Evolutionary conservation across 2,888 invertebrate species (phyloP), one percentile per base, ranked within the genome.

Genomic region (Hydropsyche betteni): DNA sequence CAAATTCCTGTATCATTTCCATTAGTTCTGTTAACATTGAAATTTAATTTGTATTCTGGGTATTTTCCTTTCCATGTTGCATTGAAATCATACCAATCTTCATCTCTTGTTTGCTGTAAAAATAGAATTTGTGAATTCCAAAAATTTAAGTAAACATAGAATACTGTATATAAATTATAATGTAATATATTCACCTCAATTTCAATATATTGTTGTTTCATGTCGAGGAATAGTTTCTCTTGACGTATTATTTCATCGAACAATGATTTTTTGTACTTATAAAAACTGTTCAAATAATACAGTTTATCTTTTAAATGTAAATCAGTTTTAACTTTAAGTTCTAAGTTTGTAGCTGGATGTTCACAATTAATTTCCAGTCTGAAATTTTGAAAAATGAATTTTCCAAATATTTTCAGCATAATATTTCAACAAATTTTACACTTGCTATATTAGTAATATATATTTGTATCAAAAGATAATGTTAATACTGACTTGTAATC

Each of bases 311-410:
- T 83, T 75, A 88, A 85, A 71, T 86, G 86, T 0, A 88, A 82
- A 77, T 87, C 85, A 0, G 89, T 88, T 2, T 84, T 84, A 78
- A 92, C 86, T 79, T 91, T 88, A 51, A 94, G 82, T 79, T 90
- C 87, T 68, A 93, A 82, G 76, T 89, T 90, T 0, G 94, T 93
- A 0, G 89, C 91, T 0, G 91, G 90, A 82, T 95, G 95, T 58
- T 86, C 87, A 16, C 92, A 93, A 75, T 85, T 87, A 2, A 94
- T 81, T 0, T 87, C 87, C 80, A 93, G 91, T 7, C 78, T 78
- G 51, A 58, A 69, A 44, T 34, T 24, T 24, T 24, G 34, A 8
- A 64, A 68, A 73, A 4, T 38, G 2, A 24, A 44, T 64, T 12
- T 34, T 36, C 5, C 0, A 2, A 53, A 55, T 55, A 38, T 2